Percentiles rank a stretch among this genome's conserved stretches.
These are phyloP conservation scores for Tyrophagus putrescentiae DNA, from an alignment of 1,140 invertebrate genomes.

Conservation along the genomic window DNA sequence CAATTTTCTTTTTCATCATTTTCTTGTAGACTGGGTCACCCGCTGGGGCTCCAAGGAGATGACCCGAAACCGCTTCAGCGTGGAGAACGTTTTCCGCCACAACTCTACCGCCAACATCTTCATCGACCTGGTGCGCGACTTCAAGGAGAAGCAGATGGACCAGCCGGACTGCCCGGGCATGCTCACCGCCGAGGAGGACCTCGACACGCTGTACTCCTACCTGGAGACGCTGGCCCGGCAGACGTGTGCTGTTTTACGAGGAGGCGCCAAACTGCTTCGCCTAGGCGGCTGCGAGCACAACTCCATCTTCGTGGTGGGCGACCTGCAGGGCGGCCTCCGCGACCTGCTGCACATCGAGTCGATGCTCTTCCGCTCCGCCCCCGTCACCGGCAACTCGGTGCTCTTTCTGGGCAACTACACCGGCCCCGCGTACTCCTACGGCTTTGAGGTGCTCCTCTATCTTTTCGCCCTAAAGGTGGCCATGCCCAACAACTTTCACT, in stretches of 20 bases:
- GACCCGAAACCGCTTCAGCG: not conserved
- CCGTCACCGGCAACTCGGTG: not conserved
- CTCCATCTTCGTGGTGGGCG: not conserved
- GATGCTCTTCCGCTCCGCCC: not conserved
- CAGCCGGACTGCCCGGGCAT: not conserved
- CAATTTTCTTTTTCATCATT: no score
- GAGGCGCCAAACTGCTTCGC: not conserved
- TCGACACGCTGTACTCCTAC: not conserved
- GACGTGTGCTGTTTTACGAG: not conserved
- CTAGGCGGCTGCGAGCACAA: no score
- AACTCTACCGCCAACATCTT: not conserved
- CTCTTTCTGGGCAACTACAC: conserved; percentile 7
- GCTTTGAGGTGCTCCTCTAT: not conserved
- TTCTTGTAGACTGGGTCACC: no score
- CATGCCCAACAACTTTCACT: not conserved
- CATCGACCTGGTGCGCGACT: not conserved
- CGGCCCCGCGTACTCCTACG: not conserved
- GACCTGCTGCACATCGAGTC: not conserved
- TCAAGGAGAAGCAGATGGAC: not conserved
- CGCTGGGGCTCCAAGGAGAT: not conserved
- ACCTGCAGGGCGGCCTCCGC: not conserved
- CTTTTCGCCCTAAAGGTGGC: not conserved
- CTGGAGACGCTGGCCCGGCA: not conserved
- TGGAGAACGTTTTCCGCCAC: not conserved
- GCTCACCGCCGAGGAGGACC: not conserved